A percentile compares a stretch with the other conserved stretches of the same genome.
phyloP scores from a whole-genome alignment of 23 tunicate species.

The Styela plicata region DNA sequence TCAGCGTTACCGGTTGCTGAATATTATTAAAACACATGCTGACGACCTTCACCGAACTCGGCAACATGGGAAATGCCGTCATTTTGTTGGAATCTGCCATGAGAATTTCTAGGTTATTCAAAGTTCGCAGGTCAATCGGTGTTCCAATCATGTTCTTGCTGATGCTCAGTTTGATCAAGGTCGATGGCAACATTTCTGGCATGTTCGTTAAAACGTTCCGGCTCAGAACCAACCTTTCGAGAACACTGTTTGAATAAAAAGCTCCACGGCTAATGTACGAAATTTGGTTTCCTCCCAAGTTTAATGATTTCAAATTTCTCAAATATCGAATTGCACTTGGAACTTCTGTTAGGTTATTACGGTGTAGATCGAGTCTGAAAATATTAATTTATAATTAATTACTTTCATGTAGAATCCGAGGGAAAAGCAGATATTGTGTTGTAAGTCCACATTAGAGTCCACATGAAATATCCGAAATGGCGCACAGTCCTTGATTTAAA shows the following conservation, averaged over 20 bases:
- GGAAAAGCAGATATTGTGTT: no score
- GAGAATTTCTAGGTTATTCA: conserved; percentile 29
- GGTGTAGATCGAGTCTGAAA: conserved; percentile 59
- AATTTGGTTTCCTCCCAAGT: conserved; percentile 67
- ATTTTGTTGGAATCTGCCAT: conserved; percentile 38
- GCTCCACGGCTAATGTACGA: conserved; percentile 24
- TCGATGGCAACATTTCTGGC: conserved; percentile 33
- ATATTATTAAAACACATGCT: conserved; percentile 47
- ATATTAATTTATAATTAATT: neutral
- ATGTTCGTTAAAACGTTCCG: conserved; percentile 35
- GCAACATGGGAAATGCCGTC: conserved; percentile 27
- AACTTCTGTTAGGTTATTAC: conserved; percentile 29
- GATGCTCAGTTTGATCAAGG: conserved; percentile 47
- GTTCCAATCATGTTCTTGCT: conserved; percentile 20
- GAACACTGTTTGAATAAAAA: conserved; percentile 23
- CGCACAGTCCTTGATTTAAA: no score
- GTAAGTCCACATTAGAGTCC: no score
- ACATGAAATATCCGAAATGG: no score
- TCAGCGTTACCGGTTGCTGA: conserved; percentile 16
- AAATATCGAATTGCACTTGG: conserved; percentile 41
- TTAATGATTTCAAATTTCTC: conserved; percentile 29
- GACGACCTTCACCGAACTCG: conserved; percentile 38
- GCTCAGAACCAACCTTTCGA: conserved; percentile 48
- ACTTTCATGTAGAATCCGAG: no score
- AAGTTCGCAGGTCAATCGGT: conserved; percentile 27